Base-by-base conservation (phyloP, 1,140 invertebrate genomes). In the Epicauta chinensis region DNA sequence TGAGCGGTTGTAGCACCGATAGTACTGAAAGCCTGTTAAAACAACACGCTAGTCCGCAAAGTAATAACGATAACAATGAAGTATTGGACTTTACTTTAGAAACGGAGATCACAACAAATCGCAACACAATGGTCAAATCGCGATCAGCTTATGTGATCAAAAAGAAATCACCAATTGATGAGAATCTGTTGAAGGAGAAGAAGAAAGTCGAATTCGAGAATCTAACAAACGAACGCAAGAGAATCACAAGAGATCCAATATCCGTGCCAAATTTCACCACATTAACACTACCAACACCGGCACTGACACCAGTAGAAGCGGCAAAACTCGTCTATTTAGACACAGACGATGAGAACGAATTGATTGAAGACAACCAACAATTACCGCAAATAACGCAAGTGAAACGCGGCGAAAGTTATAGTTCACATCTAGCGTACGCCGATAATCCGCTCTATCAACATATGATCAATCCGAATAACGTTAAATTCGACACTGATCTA, bases 261-360 rank as follows among this genome's bases (percentile, higher is more conserved):
- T 89, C 85, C 2, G 85, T 88, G 55, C 85, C 86, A 58, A 87
- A 87, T 70, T 86, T 87, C 61, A 79, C 80, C 11, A 75, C 79
- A 42, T 71, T 83, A 48, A 77, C 77, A 1, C 68, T 81, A 11
- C 78, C 80, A n/a, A 81, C 81, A 0, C 80, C 81, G 10, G 79
- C 81, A 6, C 68, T 86, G 31, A 83, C 83, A 1, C 82, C 83
- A 1, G 75, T 83, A 2, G 82, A 86, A 66, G 81, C 82, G 0
- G 75, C 83, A 0, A 76, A 81, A 56, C 71, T 86, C 1, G 85
- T 86, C 1, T 86, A 84, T 60, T 72, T 87, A 10, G 83, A 84
- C 63, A 81, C 81, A 0, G 81, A 83, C 38, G 82, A 86, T 45
- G 81, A 84, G 52, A 78, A 77, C 43, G 79, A 81, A 9, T 16